Conservation (phyloP, 2,113 vertebrate genomes). For the Cyprinodon variegatus region DNA sequence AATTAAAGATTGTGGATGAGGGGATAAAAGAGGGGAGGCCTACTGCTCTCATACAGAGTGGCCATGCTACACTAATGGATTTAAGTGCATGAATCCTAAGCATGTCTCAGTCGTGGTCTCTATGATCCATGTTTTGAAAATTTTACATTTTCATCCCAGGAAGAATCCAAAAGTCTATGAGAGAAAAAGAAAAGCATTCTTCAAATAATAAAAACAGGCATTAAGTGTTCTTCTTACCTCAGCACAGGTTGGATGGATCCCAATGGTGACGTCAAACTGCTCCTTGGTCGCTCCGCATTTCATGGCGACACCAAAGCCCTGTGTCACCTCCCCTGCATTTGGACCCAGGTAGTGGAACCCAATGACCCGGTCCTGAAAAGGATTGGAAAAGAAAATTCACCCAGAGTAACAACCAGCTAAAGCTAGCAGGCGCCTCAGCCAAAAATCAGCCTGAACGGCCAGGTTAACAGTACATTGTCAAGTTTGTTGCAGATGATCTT, state of each 20-base stretch:
- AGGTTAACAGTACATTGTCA: slow-evolving; percentile 81
- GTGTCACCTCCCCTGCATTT: slow-evolving; percentile 95
- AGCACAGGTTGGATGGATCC: slow-evolving; percentile 95
- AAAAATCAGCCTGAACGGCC: background rate
- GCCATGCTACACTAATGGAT: too few relatives aligned
- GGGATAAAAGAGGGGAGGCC: background rate
- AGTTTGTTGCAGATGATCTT: slow-evolving; percentile 93
- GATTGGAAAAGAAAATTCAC: fast-evolving
- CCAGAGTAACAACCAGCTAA: background rate
- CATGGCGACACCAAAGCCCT: slow-evolving; percentile 92
- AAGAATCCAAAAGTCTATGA: background rate
- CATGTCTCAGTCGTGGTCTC: too few relatives aligned
- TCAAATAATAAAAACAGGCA: background rate
- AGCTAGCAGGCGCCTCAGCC: fast-evolving
- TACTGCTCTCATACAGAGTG: background rate
- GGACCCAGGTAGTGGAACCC: slow-evolving; percentile 95
- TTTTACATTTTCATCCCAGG: background rate
- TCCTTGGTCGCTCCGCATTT: slow-evolving; percentile 94
- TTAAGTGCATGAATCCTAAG: too few relatives aligned
- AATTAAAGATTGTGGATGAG: background rate
- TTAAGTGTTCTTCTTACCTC: slow-evolving; percentile 81
- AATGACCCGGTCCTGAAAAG: slow-evolving; percentile 86
- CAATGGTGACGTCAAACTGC: slow-evolving; percentile 88
- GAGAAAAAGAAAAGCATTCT: fast-evolving
- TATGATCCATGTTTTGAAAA: background rate